These are phyloP conservation scores for Dryobates pubescens DNA, from an alignment of 2,797 vertebrate species.

Conservation along the genomic window DNA sequence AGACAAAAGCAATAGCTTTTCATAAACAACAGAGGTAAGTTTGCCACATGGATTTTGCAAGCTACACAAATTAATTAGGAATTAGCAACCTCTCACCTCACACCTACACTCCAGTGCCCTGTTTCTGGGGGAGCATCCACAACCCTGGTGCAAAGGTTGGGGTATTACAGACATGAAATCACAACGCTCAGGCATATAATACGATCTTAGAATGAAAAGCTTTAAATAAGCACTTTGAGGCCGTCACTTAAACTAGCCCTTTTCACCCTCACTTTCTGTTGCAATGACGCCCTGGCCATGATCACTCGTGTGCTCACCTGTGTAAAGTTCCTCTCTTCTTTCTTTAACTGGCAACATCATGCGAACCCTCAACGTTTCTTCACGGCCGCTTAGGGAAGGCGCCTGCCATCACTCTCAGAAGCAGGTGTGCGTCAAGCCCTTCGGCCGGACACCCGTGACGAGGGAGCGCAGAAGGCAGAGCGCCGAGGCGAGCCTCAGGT, in stretches of 20 bases:
- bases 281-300: background rate
- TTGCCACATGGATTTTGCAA: background rate
- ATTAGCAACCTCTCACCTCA: background rate
- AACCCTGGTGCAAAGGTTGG: background rate
- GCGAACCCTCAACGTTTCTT: background rate
- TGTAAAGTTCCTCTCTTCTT: background rate
- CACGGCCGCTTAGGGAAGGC: fast-evolving
- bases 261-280: background rate
- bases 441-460: no score
- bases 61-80: background rate
- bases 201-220: background rate
- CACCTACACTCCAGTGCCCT: fast-evolving
- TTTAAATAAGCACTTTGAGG: background rate
- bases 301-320: background rate
- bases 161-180: no score
- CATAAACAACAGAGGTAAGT: background rate
- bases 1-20: background rate
- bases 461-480: no score
- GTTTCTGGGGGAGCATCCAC: background rate
- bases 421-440: background rate
- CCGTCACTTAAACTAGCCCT: background rate
- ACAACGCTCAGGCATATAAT: background rate
- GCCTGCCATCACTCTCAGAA: fast-evolving
- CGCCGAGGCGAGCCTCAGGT: no score
- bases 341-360: fast-evolving